Percentiles rank a stretch among this genome's conserved stretches.
Evolutionary conservation across 2,888 invertebrate species (phyloP).

Genomic region (Sialis fuliginosa): DNA sequence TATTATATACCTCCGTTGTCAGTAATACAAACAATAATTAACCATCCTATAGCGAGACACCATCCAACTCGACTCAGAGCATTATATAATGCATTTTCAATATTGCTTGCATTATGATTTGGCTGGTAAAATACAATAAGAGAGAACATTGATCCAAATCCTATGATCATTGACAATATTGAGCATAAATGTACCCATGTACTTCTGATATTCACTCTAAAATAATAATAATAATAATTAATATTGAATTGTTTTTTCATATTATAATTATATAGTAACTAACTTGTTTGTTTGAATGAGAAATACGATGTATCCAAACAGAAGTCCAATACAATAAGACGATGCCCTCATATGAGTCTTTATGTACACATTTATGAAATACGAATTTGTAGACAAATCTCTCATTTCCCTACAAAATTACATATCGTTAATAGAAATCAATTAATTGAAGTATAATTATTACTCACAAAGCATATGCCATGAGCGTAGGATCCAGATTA

Average conservation of each 20-base stretch:
- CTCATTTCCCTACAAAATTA: slow-evolving; percentile 38
- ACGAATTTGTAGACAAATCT: slow-evolving; percentile 42
- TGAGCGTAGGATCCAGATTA: slow-evolving; percentile 45
- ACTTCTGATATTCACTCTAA: slow-evolving; percentile 19
- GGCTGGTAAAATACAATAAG: slow-evolving; percentile 44
- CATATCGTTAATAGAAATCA: slow-evolving; percentile 4
- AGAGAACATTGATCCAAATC: slow-evolving; percentile 38
- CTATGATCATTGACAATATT: slow-evolving; percentile 22
- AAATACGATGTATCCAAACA: slow-evolving; percentile 47
- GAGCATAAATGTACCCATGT: slow-evolving; percentile 15
- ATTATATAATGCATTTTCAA: slow-evolving; percentile 46
- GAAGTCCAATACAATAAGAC: slow-evolving; percentile 47
- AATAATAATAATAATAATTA: slow-evolving; percentile 1
- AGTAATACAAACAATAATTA: slow-evolving; percentile 43
- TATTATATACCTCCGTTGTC: slow-evolving; percentile 37
- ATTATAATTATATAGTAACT: background rate
- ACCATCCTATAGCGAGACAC: slow-evolving; percentile 50
- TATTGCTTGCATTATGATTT: slow-evolving; percentile 33
- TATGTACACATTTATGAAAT: slow-evolving; percentile 46
- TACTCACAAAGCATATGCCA: slow-evolving; percentile 50
- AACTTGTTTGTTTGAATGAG: slow-evolving; percentile 39
- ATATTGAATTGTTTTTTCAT: background rate
- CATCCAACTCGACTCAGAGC: slow-evolving; percentile 48
- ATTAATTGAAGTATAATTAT: background rate
- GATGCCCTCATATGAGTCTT: slow-evolving; percentile 58